phyloP scores from a whole-genome alignment of 1,140 invertebrate genomes.

The Augochlora pura region DNA sequence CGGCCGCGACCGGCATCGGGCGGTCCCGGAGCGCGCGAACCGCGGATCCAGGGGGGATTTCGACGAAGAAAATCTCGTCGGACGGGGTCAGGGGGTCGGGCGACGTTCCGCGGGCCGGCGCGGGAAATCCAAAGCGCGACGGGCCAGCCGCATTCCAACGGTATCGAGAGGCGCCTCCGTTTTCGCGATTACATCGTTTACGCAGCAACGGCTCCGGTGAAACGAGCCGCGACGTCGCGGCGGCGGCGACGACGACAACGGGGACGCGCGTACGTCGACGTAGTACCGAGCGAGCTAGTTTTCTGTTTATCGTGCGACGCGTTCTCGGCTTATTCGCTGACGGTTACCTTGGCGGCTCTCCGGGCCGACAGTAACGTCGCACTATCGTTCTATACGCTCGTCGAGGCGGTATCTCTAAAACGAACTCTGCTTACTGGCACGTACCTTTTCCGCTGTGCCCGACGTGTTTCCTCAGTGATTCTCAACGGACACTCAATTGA shows the following conservation, averaged over 20 bases:
- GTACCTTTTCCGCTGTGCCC: conserved; percentile 8
- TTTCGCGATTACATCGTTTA: conserved; percentile 31
- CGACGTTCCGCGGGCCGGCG: neutral
- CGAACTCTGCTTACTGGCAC: neutral
- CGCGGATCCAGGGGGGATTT: neutral
- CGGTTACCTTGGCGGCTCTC: neutral
- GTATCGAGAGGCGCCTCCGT: neutral
- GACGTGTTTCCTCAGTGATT: too few species aligned
- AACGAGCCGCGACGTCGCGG: conserved; percentile 8
- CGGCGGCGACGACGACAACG: neutral
- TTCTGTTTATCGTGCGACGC: neutral
- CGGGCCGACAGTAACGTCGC: neutral
- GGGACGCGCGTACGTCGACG: too few species aligned
- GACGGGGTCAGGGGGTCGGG: neutral
- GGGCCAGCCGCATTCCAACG: neutral
- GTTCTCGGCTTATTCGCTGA: neutral
- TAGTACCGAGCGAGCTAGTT: neutral
- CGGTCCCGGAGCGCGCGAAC: too few species aligned
- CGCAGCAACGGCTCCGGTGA: conserved; percentile 6
- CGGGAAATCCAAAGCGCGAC: neutral
- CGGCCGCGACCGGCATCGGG: too few species aligned
- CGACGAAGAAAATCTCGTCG: neutral
- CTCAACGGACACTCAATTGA: neutral
- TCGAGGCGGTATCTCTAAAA: too few species aligned
- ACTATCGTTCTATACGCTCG: neutral